phyloP scores from a whole-genome alignment of 2,797 vertebrate genomes.

The Linurgus olivaceus region DNA sequence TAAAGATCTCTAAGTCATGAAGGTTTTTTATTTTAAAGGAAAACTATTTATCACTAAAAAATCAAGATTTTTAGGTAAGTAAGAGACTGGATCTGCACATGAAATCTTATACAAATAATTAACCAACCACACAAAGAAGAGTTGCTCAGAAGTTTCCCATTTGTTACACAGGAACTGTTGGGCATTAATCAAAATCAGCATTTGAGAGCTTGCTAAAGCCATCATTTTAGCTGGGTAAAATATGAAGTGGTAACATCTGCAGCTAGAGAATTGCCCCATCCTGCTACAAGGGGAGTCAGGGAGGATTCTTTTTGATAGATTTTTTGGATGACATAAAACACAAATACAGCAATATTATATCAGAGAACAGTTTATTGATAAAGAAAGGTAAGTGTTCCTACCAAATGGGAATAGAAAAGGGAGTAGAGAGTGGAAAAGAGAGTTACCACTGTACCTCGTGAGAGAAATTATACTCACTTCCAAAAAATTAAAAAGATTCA shows the following conservation, averaged over 20 bases:
- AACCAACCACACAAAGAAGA: neutral
- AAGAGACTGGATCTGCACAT: neutral
- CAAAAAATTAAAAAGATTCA: no score
- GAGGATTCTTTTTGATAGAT: neutral
- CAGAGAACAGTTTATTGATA: neutral
- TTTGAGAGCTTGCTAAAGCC: neutral
- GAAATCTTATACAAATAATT: neutral
- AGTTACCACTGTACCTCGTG: neutral
- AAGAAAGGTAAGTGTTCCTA: neutral
- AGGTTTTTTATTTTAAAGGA: neutral
- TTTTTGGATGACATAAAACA: neutral
- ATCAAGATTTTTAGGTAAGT: neutral
- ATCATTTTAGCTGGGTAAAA: neutral
- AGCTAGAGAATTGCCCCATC: neutral
- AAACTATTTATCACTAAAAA: neutral
- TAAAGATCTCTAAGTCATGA: neutral
- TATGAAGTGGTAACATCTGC: neutral
- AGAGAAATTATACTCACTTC: no score
- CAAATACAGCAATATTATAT: neutral
- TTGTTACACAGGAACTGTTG: neutral
- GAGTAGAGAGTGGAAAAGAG: neutral
- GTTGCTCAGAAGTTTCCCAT: neutral
- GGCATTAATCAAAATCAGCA: neutral
- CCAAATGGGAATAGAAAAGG: accelerated
- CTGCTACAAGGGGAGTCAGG: neutral